A percentile compares a stretch with the other conserved stretches of the same genome.
Evolutionary conservation across 2,888 invertebrate genomes (phyloP).

Genomic region (Clivina fossor): DNA sequence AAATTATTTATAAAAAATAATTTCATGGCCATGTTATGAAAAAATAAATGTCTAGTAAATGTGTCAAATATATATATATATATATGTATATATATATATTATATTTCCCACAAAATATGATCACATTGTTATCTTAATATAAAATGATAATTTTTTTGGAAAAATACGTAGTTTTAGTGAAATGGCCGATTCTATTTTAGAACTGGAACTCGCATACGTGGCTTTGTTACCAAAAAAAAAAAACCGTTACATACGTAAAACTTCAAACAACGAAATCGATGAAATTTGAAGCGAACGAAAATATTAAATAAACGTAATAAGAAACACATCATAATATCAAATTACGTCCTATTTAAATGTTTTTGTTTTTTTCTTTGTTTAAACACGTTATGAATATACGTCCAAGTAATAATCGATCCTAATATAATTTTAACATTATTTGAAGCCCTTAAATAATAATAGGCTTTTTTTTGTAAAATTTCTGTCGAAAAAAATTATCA

Average conservation of each 20-base stretch:
- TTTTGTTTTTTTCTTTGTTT: no score
- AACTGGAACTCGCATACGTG: neutral
- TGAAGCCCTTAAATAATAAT: conserved; percentile 27
- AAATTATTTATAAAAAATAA: no score
- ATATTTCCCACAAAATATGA: no score
- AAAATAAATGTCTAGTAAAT: no score
- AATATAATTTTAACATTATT: conserved; percentile 49
- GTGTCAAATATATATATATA: no score
- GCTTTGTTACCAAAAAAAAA: conserved; percentile 1
- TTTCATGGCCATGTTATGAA: no score
- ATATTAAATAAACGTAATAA: conserved; percentile 14
- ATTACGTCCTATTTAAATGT: conserved; percentile 19
- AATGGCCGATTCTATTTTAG: conserved; percentile 14
- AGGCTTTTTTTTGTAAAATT: conserved; percentile 45
- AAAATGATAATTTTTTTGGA: no score
- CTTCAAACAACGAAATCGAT: conserved; percentile 10
- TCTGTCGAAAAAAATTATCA: conserved; percentile 53
- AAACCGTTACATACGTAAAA: conserved; percentile 4
- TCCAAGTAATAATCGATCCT: conserved; percentile 40
- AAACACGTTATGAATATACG: conserved; percentile 21
- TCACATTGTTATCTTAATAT: no score
- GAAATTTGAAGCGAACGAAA: conserved; percentile 4
- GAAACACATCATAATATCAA: conserved; percentile 16
- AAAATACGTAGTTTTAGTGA: no score
- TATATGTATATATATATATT: no score